These are phyloP conservation scores for Drosophila dives DNA, from an alignment of 2,888 invertebrate species.

Conservation along the genomic window DNA sequence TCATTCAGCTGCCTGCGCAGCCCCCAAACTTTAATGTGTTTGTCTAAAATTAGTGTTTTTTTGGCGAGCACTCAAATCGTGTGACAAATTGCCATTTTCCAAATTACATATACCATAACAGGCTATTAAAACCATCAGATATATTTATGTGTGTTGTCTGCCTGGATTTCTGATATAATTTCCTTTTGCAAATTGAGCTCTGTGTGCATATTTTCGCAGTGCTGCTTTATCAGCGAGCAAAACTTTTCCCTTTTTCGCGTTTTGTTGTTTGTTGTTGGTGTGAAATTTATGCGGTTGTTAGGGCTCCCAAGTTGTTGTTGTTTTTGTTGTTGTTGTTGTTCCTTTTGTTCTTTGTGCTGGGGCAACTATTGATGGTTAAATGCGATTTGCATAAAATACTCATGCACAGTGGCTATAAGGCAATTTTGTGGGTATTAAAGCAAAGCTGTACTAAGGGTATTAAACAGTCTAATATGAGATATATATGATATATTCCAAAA, in stretches of 20 bases:
- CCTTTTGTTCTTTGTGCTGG: conserved; percentile 16
- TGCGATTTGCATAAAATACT: conserved; percentile 41
- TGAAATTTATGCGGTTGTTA: conserved; percentile 81
- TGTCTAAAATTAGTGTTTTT: conserved; percentile 41
- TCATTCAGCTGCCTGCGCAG: background rate
- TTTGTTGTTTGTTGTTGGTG: conserved; percentile 45
- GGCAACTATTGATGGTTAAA: conserved; percentile 43
- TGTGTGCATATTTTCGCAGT: conserved; percentile 25
- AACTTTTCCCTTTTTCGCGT: conserved; percentile 29
- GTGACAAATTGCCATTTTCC: conserved; percentile 70
- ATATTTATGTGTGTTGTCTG: conserved; percentile 32
- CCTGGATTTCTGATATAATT: conserved; percentile 27
- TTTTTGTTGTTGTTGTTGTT: background rate
- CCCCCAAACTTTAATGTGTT: conserved; percentile 25
- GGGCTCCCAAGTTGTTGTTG: conserved; percentile 51
- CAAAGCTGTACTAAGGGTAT: background rate
- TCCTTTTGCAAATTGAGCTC: conserved; percentile 19
- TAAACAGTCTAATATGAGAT: background rate
- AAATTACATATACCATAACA: conserved; percentile 15
- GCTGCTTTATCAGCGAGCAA: conserved; percentile 48
- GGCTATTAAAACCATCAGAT: conserved; percentile 11
- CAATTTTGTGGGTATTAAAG: background rate
- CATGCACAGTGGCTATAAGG: conserved; percentile 38
- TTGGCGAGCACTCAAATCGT: conserved; percentile 50
- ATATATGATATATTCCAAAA: background rate